A percentile compares a stretch with the other conserved stretches of the same genome.
These are phyloP conservation scores for Hirundichthys speculiger DNA, from an alignment of 2,113 vertebrate species.

Conservation along the genomic window DNA sequence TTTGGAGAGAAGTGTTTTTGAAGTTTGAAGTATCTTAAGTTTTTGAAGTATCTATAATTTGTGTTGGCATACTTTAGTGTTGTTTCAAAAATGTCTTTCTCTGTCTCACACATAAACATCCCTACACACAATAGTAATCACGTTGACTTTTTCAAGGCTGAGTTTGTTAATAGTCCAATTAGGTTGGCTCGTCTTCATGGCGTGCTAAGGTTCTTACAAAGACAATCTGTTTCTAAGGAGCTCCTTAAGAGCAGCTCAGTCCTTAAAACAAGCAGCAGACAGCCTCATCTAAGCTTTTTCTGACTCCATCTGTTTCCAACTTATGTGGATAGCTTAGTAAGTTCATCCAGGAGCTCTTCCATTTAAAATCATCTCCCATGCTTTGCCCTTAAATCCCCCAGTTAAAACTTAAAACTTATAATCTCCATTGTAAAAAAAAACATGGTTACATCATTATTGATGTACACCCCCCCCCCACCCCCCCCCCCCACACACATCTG, in stretches of 20 bases:
- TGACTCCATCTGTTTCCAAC: constrained; percentile 66
- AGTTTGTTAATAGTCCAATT: constrained; percentile 69
- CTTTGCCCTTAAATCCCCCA: constrained; percentile 47
- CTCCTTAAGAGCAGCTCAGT: constrained; percentile 69
- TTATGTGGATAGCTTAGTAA: constrained; percentile 39
- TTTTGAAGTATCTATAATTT: no score
- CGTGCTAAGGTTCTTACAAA: constrained; percentile 70
- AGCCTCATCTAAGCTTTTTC: constrained; percentile 58
- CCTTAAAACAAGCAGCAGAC: constrained; percentile 63
- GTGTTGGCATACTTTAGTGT: neutral
- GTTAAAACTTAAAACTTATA: constrained; percentile 50
- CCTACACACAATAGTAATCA: constrained; percentile 6
- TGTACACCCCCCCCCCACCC: no score
- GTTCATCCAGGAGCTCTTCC: constrained; percentile 29
- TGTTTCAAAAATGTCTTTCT: neutral
- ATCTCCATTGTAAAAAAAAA: constrained; percentile 47
- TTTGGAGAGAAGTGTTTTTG: constrained; percentile 13
- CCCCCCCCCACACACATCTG: no score
- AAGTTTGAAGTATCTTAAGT: constrained; percentile 4
- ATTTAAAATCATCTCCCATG: constrained; percentile 34
- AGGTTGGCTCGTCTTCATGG: constrained; percentile 48
- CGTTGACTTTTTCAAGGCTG: constrained; percentile 35
- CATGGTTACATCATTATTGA: no score
- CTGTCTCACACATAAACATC: neutral
- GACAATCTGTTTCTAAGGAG: constrained; percentile 69